Percentiles rank a stretch among this genome's conserved stretches.
These are phyloP conservation scores for Plecturocebus donacophilus DNA, from an alignment of 2,113 vertebrate species.

Conservation along the genomic window DNA sequence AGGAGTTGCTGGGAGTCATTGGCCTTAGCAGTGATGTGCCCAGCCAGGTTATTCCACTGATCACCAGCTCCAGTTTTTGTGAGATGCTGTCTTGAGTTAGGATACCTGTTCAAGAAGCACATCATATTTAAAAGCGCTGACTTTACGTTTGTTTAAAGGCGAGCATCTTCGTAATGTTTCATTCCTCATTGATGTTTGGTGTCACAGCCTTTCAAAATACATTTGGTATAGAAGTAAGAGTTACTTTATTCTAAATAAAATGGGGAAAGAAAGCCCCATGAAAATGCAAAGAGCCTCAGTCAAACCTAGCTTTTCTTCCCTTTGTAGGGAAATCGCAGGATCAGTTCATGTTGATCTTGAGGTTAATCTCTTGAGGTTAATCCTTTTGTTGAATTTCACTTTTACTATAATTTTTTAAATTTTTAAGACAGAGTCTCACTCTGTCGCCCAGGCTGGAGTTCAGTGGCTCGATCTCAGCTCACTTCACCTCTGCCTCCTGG, in stretches of 20 bases:
- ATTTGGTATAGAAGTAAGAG: not conserved
- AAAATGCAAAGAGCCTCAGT: not conserved
- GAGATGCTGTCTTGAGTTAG: not conserved
- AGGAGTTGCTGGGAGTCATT: not conserved
- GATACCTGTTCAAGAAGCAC: not conserved
- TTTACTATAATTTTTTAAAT: not conserved
- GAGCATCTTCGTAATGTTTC: not conserved
- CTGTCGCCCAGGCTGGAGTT: not conserved
- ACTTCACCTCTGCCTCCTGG: not conserved
- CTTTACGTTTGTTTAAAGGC: not conserved
- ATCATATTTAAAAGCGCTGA: not conserved
- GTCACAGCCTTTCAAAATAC: not conserved
- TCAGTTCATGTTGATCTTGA: not conserved
- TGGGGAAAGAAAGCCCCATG: not conserved
- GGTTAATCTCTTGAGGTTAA: not conserved
- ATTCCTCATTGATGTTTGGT: not conserved
- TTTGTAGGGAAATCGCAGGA: not conserved
- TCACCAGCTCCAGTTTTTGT: not conserved
- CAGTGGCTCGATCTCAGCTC: not conserved
- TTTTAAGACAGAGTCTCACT: not conserved
- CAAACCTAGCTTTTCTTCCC: not conserved
- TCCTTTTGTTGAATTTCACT: not conserved
- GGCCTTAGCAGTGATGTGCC: not conserved
- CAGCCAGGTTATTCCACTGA: accelerated
- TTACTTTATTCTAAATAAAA: not conserved